phyloP scores from a whole-genome alignment of 2,888 invertebrate species.

The Nymphalis polychloros region DNA sequence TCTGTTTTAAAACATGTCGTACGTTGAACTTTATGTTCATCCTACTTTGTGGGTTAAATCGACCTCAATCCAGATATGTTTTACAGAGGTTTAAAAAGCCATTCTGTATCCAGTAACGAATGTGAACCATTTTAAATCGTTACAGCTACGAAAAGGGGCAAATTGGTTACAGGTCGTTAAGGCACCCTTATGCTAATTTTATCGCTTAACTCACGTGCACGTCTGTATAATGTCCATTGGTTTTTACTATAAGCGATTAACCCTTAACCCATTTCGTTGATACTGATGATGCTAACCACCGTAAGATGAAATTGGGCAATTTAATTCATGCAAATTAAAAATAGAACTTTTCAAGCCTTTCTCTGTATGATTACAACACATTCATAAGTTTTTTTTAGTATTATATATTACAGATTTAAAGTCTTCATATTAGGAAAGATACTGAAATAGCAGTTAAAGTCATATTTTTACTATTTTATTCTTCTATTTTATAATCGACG shows the following conservation, averaged over 20 bases:
- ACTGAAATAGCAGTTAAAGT: too few species aligned
- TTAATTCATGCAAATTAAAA: neutral
- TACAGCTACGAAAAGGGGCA: constrained; percentile 24
- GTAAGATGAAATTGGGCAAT: neutral
- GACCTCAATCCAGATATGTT: constrained; percentile 22
- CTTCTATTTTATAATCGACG: too few species aligned
- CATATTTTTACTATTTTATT: too few species aligned
- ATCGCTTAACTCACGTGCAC: constrained; percentile 28
- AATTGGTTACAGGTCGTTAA: constrained; percentile 36
- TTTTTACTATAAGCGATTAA: constrained; percentile 23
- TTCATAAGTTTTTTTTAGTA: too few species aligned
- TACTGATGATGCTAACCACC: neutral
- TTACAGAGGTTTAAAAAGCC: constrained; percentile 27
- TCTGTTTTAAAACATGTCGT: constrained; percentile 2
- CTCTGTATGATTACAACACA: too few species aligned
- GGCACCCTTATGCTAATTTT: constrained; percentile 39
- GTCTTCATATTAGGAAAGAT: too few species aligned
- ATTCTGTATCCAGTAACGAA: constrained; percentile 27
- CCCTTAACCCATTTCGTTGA: constrained; percentile 11
- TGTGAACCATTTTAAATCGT: constrained; percentile 20
- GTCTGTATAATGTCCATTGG: constrained; percentile 25
- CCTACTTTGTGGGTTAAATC: constrained; percentile 1
- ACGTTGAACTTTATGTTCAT: constrained; percentile 6
- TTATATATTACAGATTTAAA: too few species aligned
- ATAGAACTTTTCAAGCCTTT: neutral